Percentiles rank a stretch among this genome's conserved stretches.
phyloP scores from a whole-genome alignment of 2,888 invertebrate genomes.

The Xylota sylvarum region DNA sequence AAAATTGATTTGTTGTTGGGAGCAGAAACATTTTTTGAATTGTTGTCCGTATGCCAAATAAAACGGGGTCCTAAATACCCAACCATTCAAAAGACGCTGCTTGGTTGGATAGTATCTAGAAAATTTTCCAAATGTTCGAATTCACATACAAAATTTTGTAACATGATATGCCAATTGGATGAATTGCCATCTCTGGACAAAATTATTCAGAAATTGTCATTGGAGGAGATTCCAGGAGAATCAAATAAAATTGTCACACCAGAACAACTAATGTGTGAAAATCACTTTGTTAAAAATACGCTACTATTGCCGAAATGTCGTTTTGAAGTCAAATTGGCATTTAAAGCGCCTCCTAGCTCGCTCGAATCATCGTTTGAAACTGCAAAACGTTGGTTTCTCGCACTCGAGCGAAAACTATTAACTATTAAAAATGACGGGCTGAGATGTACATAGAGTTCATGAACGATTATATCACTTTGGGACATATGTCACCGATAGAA shows the following conservation, averaged over 20 bases:
- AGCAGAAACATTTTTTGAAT: constrained; percentile 48
- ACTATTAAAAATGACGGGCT: constrained; percentile 41
- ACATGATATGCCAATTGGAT: constrained; percentile 21
- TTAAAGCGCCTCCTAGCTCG: constrained; percentile 55
- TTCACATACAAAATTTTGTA: constrained; percentile 1
- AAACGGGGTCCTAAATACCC: constrained; percentile 30
- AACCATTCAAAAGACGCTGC: constrained; percentile 56
- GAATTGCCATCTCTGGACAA: constrained; percentile 21
- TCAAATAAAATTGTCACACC: constrained; percentile 31
- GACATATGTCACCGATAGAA: constrained; percentile 53
- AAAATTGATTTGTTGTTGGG: constrained; percentile 35
- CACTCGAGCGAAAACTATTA: constrained; percentile 60
- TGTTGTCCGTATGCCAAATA: constrained; percentile 54
- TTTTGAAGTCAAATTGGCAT: constrained; percentile 58
- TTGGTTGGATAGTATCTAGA: constrained; percentile 57
- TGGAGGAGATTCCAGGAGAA: constrained; percentile 56
- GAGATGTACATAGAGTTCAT: constrained; percentile 67
- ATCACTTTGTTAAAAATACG: constrained; percentile 48
- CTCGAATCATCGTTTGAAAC: constrained; percentile 61
- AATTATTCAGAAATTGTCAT: constrained; percentile 54
- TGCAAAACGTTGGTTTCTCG: too few relatives aligned
- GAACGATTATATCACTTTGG: constrained; percentile 60
- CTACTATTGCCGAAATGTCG: constrained; percentile 40
- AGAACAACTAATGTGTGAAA: constrained; percentile 61
- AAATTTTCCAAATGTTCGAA: constrained; percentile 33